These are phyloP conservation scores for Scartelaos histophorus DNA, from an alignment of 2,113 vertebrate genomes.

Conservation along the genomic window DNA sequence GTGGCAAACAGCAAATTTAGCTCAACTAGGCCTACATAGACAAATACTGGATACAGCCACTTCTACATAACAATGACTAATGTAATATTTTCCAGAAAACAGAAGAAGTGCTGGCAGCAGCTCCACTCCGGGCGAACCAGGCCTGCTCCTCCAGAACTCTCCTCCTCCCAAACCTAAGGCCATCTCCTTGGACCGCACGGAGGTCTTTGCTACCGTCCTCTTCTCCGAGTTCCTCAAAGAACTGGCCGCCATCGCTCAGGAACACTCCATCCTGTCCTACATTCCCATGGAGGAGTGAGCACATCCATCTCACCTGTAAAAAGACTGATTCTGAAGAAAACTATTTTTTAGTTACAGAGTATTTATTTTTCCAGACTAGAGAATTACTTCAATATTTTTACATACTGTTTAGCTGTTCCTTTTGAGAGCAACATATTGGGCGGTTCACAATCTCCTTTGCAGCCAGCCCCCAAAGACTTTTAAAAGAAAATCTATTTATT, in stretches of 20 bases:
- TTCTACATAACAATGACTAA: too few relatives aligned
- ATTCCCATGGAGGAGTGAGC: slow-evolving; percentile 81
- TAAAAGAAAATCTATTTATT: slow-evolving; percentile 6
- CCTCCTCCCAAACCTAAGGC: slow-evolving; percentile 75
- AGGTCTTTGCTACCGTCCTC: slow-evolving; percentile 88
- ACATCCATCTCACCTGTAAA: background rate
- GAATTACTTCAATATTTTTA: slow-evolving; percentile 31
- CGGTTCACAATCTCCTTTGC: background rate
- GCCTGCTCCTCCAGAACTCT: slow-evolving; percentile 66
- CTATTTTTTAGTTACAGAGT: slow-evolving; percentile 25
- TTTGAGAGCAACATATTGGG: background rate
- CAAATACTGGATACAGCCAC: too few relatives aligned
- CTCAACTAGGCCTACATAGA: too few relatives aligned
- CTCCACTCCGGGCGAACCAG: slow-evolving; percentile 62
- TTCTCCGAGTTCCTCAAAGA: slow-evolving; percentile 97
- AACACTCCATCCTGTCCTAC: slow-evolving; percentile 91
- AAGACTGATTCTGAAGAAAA: background rate
- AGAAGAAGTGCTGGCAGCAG: slow-evolving; percentile 52
- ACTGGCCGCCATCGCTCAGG: slow-evolving; percentile 92
- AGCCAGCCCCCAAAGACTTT: slow-evolving; percentile 56
- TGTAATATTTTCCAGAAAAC: slow-evolving; percentile 55
- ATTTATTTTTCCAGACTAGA: slow-evolving; percentile 60
- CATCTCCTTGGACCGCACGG: slow-evolving; percentile 80
- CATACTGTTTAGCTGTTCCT: background rate
- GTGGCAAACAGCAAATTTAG: too few relatives aligned